Conservation (phyloP, 2,888 invertebrate genomes). For the Nomada fucata region DNA sequence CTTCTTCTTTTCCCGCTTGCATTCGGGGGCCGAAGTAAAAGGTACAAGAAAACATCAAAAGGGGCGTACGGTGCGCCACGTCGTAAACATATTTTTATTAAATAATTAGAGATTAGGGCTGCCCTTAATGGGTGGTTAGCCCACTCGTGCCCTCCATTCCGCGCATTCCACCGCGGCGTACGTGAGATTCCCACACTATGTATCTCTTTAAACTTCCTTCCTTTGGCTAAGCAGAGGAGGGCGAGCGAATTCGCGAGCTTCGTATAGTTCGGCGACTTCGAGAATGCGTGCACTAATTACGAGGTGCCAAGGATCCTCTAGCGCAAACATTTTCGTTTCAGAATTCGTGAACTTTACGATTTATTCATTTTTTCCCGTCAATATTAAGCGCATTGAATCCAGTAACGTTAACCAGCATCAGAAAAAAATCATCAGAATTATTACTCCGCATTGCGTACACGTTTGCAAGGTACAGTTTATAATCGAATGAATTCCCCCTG, state of each 20-base stretch:
- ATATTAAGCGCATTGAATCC: too few species aligned
- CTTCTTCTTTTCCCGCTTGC: conserved; percentile 62
- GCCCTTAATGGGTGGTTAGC: conserved; percentile 82
- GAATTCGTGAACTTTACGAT: background rate
- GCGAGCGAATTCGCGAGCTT: conserved; percentile 13
- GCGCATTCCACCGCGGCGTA: conserved; percentile 81
- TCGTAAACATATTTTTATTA: conserved; percentile 84
- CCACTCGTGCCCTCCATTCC: conserved; percentile 83
- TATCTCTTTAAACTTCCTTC: conserved; percentile 59
- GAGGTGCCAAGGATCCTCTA: background rate
- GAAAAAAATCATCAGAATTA: too few species aligned
- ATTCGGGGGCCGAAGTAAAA: conserved; percentile 62
- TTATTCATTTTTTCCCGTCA: too few species aligned
- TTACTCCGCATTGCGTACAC: too few species aligned
- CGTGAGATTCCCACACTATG: conserved; percentile 84
- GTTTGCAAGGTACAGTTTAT: too few species aligned
- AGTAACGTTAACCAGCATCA: too few species aligned
- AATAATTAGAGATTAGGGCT: conserved; percentile 84
- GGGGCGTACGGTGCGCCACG: conserved; percentile 83
- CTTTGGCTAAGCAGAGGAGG: conserved; percentile 1
- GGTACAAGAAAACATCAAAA: conserved; percentile 72
- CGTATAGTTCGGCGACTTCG: conserved; percentile 7
- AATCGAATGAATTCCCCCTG: too few species aligned
- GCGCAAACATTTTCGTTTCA: background rate
- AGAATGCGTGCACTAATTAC: background rate